These are phyloP conservation scores for Diabrotica balteata DNA, from an alignment of 2,888 invertebrate species.

Conservation along the genomic window DNA sequence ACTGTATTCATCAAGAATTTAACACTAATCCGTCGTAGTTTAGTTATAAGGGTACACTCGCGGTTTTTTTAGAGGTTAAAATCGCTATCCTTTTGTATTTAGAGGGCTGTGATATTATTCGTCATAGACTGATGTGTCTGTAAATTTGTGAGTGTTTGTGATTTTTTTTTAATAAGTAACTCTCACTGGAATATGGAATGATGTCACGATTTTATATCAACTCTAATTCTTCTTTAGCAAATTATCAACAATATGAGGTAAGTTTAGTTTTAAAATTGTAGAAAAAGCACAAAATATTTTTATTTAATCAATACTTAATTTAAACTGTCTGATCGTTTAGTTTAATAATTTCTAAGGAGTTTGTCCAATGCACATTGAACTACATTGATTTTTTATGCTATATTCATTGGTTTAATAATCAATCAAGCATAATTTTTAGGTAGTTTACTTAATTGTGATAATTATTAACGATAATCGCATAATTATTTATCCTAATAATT, in stretches of 20 bases:
- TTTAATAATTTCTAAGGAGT: no score
- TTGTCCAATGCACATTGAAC: no score
- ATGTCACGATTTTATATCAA: constrained; percentile 60
- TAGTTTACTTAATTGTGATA: no score
- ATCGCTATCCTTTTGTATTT: constrained; percentile 1
- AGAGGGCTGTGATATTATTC: constrained; percentile 29
- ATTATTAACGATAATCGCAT: no score
- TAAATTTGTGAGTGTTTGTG: constrained; percentile 38
- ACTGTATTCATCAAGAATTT: constrained; percentile 6
- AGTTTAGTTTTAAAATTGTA: constrained; percentile 38
- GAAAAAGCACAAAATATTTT: no score
- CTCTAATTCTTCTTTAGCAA: constrained; percentile 58
- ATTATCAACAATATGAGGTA: constrained; percentile 60
- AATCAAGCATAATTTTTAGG: no score
- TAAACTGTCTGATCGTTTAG: no score
- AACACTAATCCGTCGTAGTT: constrained; percentile 26
- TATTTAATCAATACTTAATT: no score
- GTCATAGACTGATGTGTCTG: constrained; percentile 35
- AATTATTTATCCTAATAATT: no score
- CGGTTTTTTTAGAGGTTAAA: neutral
- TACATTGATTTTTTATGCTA: no score
- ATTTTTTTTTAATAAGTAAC: constrained; percentile 35
- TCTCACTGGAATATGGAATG: constrained; percentile 54
- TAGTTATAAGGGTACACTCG: constrained; percentile 12
- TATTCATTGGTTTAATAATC: no score